These are phyloP conservation scores for Dascyllus trimaculatus DNA, from an alignment of 2,113 vertebrate species.

Conservation along the genomic window DNA sequence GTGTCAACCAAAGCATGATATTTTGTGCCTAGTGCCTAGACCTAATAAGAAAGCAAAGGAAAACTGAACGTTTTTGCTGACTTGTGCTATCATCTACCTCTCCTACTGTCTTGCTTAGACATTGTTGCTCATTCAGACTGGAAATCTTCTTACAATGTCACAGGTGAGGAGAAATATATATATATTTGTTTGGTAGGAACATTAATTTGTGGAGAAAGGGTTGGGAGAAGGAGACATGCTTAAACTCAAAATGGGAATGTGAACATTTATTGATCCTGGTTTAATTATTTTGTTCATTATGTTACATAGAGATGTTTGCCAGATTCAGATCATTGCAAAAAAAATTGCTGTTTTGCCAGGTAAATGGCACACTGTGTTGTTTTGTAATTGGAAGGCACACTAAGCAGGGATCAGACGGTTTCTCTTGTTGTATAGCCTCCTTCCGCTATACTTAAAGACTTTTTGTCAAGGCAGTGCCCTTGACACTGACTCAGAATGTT, in stretches of 20 bases:
- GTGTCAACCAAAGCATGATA: no score
- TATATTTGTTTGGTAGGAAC: no score
- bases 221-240: not conserved
- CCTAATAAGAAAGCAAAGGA: no score
- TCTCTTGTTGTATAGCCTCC: slow-evolving; percentile 13
- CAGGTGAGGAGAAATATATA: no score
- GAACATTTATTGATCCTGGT: not conserved
- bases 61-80: no score
- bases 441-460: slow-evolving; percentile 13
- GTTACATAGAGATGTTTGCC: not conserved
- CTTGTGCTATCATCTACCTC: no score
- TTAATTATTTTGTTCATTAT: not conserved
- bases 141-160: no score
- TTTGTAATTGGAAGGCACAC: not conserved
- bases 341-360: no score
- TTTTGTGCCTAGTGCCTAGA: no score
- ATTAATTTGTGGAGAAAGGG: no score
- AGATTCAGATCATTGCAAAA: not conserved
- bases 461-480: slow-evolving; percentile 25
- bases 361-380: not conserved
- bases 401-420: not conserved
- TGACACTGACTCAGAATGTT: slow-evolving; percentile 37
- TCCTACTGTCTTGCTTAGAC: no score
- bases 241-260: not conserved
- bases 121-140: no score